phyloP scores from a whole-genome alignment of 2,888 invertebrate genomes.

The Thecocarcelia acutangulata region DNA sequence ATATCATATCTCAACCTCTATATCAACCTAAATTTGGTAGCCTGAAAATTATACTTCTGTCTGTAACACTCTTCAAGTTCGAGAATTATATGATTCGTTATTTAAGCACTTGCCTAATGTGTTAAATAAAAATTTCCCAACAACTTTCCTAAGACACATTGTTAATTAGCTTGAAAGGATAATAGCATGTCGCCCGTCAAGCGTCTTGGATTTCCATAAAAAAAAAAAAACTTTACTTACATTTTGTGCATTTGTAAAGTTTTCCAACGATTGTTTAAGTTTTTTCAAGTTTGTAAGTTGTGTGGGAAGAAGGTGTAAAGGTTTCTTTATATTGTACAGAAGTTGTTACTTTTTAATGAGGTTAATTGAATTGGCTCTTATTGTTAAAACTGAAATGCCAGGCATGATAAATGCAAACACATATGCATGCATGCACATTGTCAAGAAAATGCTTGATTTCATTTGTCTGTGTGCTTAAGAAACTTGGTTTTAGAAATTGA shows the following conservation, averaged over 20 bases:
- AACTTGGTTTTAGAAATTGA: not conserved
- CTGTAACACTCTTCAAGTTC: no score
- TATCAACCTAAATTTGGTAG: no score
- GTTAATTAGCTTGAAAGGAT: constrained; percentile 70
- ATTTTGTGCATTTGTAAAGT: constrained; percentile 17
- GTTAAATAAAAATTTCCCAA: constrained; percentile 16
- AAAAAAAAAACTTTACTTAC: not conserved
- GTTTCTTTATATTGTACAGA: constrained; percentile 35
- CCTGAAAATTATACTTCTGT: no score
- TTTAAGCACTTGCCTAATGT: not conserved
- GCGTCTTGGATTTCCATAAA: constrained; percentile 45
- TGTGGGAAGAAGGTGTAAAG: not conserved
- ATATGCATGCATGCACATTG: not conserved
- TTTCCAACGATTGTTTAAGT: constrained; percentile 26
- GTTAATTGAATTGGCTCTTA: constrained; percentile 71
- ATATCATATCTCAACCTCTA: no score
- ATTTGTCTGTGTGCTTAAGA: not conserved
- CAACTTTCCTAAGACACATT: constrained; percentile 54
- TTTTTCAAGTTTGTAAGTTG: constrained; percentile 42
- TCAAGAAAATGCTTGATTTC: not conserved
- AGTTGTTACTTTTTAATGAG: constrained; percentile 72
- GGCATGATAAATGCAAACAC: constrained; percentile 21
- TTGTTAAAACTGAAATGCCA: constrained; percentile 50
- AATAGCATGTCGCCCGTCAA: constrained; percentile 60
- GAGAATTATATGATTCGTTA: not conserved